These are phyloP conservation scores for Nyctereutes procyonoides DNA, from an alignment of 2,113 vertebrate species.

Conservation along the genomic window DNA sequence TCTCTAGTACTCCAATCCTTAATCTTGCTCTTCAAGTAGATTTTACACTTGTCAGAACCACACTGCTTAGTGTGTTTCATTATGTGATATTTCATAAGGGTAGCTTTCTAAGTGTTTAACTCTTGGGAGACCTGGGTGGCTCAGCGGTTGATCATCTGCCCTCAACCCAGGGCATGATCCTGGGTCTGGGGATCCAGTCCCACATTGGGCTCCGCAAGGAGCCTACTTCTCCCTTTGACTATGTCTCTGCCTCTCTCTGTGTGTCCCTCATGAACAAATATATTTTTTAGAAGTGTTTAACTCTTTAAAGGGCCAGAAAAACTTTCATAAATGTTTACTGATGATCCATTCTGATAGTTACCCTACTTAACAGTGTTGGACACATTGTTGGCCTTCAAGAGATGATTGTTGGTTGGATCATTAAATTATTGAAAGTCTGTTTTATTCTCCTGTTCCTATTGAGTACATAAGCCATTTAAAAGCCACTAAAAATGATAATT, in stretches of 20 bases:
- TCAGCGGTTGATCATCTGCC: too few species aligned
- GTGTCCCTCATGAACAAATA: too few species aligned
- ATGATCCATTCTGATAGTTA: neutral
- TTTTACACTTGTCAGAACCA: neutral
- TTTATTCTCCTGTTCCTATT: neutral
- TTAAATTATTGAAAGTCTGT: neutral
- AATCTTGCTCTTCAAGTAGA: neutral
- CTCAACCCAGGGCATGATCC: too few species aligned
- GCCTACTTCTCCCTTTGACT: too few species aligned
- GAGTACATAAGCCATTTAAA: neutral
- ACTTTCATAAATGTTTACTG: neutral
- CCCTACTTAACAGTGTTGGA: neutral
- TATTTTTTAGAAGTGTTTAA: too few species aligned
- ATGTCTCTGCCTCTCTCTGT: too few species aligned
- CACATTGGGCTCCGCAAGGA: too few species aligned
- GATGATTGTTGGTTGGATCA: neutral
- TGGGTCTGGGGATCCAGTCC: too few species aligned
- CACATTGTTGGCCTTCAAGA: neutral
- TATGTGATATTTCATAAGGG: neutral
- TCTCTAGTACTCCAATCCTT: neutral
- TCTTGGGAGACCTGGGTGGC: too few species aligned
- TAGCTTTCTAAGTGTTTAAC: too few species aligned
- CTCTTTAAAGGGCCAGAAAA: too few species aligned
- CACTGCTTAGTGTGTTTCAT: neutral
- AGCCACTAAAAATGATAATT: neutral